These are phyloP conservation scores for Gambusia yucatana DNA, from an alignment of 2,797 vertebrate species.

Conservation along the genomic window DNA sequence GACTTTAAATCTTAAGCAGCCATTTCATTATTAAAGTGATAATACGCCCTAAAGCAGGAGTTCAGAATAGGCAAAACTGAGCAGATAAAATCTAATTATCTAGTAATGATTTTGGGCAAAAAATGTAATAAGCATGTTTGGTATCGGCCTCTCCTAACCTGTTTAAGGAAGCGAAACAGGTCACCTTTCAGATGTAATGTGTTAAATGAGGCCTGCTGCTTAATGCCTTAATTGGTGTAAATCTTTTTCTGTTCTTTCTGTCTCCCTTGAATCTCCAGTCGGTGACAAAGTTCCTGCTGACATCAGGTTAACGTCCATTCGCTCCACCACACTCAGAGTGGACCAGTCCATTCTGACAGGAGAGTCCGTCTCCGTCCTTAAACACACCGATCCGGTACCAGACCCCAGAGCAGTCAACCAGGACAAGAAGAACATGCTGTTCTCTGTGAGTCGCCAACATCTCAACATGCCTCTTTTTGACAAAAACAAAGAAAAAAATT, in stretches of 20 bases:
- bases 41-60: too few relatives aligned
- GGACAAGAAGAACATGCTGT: constrained; percentile 88
- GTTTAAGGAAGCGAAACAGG: too few relatives aligned
- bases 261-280: constrained; percentile 60
- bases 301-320: constrained; percentile 82
- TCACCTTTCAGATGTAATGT: not conserved
- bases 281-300: constrained; percentile 86
- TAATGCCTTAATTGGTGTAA: not conserved
- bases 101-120: too few relatives aligned
- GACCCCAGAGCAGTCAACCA: constrained; percentile 85
- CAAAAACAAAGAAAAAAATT: not conserved
- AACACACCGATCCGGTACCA: constrained; percentile 85
- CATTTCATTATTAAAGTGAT: not conserved
- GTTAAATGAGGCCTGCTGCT: not conserved
- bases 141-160: too few relatives aligned
- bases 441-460: constrained; percentile 75
- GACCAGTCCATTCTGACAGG: constrained; percentile 87
- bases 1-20: not conserved
- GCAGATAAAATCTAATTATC: too few relatives aligned
- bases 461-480: not conserved
- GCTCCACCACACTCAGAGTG: constrained; percentile 84
- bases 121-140: too few relatives aligned
- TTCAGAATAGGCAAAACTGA: not conserved
- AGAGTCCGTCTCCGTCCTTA: constrained; percentile 83
- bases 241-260: not conserved